Conservation (phyloP, 2,888 invertebrate species). For the Minunthozetes semirufus region DNA sequence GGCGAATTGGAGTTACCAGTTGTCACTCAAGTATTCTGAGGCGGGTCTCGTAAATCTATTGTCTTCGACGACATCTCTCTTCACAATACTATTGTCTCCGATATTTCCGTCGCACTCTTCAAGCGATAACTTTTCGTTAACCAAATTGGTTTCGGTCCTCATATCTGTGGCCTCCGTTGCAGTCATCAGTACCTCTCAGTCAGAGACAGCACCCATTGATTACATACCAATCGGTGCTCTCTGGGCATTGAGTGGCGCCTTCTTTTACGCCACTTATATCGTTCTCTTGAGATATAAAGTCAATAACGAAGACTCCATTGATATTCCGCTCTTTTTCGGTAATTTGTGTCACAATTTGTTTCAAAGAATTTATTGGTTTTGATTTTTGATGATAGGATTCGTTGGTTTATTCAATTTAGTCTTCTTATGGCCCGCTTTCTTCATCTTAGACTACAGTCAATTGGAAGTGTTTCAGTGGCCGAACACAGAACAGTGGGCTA, state of each 20-base stretch:
- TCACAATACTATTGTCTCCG: conserved; percentile 78
- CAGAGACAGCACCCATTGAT: conserved; percentile 11
- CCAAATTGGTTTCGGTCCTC: conserved; percentile 70
- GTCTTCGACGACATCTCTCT: conserved; percentile 79
- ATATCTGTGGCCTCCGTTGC: conserved; percentile 42
- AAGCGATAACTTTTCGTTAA: conserved; percentile 74
- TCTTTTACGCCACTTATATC: conserved; percentile 83
- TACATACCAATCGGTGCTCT: conserved; percentile 66
- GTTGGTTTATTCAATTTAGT: conserved; percentile 86
- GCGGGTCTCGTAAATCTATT: conserved; percentile 80
- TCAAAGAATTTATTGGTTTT: conserved; percentile 44
- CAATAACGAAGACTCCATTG: conserved; percentile 85
- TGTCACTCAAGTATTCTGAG: conserved; percentile 73
- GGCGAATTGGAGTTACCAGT: conserved; percentile 85
- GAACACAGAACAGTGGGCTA: conserved; percentile 67
- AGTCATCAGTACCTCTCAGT: background rate
- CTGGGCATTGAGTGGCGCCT: conserved; percentile 74
- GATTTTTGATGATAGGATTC: conserved; percentile 59
- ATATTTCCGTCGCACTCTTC: conserved; percentile 68
- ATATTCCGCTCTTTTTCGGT: conserved; percentile 94
- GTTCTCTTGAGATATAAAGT: conserved; percentile 73
- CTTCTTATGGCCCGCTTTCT: conserved; percentile 80
- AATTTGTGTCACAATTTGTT: conserved; percentile 35
- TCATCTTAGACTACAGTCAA: conserved; percentile 68
- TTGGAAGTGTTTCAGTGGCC: conserved; percentile 81